A percentile compares a stretch with the other conserved stretches of the same genome.
These are phyloP conservation scores for Chrysemys picta DNA, from an alignment of 2,113 vertebrate species.

Conservation along the genomic window DNA sequence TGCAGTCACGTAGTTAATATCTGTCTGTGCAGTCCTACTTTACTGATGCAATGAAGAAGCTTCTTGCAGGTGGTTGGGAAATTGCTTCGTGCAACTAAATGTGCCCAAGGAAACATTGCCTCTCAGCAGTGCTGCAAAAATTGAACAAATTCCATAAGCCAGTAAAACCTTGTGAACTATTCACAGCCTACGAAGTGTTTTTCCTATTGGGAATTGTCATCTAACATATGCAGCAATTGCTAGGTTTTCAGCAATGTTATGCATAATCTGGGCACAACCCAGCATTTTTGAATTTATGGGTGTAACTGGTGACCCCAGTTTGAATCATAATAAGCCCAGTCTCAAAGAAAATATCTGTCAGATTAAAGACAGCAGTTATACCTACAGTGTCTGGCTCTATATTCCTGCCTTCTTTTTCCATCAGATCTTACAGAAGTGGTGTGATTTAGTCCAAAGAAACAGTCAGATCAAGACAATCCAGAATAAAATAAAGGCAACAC, in stretches of 20 bases:
- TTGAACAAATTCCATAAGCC: not conserved
- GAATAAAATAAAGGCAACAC: conserved; percentile 48
- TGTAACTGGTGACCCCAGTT: not conserved
- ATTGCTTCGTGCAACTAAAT: not conserved
- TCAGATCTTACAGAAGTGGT: accelerated
- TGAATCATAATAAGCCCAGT: not conserved
- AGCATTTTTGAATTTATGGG: accelerated
- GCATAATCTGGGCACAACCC: not conserved
- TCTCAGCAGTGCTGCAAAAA: not conserved
- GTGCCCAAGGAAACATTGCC: not conserved
- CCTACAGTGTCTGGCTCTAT: not conserved
- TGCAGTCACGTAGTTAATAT: conserved; percentile 34
- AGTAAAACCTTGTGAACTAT: not conserved
- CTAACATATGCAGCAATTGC: not conserved
- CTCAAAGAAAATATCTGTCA: not conserved
- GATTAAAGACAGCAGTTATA: not conserved
- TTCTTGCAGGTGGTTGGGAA: not conserved
- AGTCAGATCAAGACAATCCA: conserved; percentile 15
- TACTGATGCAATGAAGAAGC: not conserved
- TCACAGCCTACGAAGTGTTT: not conserved
- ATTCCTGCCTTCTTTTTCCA: not conserved
- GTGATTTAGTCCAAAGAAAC: conserved; percentile 32
- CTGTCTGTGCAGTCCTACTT: not conserved
- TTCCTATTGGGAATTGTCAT: not conserved
- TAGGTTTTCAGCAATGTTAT: not conserved